Conservation (phyloP, 2,113 vertebrate species). For the Stomatorhinus ivindoensis region DNA sequence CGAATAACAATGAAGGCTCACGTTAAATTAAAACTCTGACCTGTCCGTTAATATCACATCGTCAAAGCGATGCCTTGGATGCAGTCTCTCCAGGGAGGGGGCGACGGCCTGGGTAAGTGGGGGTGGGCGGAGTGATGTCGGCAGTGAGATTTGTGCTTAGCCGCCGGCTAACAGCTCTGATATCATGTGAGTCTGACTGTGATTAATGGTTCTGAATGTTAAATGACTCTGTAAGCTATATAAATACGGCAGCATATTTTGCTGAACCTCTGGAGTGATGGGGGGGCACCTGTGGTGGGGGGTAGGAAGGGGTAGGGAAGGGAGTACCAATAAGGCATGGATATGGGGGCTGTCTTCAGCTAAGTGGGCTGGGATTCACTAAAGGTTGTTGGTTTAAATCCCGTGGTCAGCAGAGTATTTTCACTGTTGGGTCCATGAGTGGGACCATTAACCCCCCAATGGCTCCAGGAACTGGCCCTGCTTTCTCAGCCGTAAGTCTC, state of each 20-base stretch:
- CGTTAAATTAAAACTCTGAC: slow-evolving; percentile 9
- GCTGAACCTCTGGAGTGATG: not conserved
- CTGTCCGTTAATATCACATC: not conserved
- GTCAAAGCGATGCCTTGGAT: not conserved
- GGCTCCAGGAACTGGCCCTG: not conserved
- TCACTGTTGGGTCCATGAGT: not conserved
- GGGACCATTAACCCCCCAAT: not conserved
- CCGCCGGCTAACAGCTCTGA: not conserved
- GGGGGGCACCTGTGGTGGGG: not conserved
- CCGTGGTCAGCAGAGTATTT: not conserved
- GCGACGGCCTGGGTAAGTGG: not conserved
- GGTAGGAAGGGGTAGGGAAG: not conserved
- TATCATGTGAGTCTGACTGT: not conserved
- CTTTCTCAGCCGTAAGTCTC: not conserved
- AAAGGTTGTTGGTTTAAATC: not conserved
- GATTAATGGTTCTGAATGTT: not conserved
- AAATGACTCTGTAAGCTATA: not conserved
- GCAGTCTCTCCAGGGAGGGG: not conserved
- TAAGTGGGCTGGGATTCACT: not conserved
- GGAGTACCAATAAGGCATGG: not conserved
- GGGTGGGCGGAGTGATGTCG: no score
- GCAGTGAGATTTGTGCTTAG: not conserved
- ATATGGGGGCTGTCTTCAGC: not conserved
- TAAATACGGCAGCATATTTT: not conserved
- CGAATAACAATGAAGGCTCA: not conserved